Base-by-base conservation (phyloP, 1,140 invertebrate species). In the Scylla paramamosain region DNA sequence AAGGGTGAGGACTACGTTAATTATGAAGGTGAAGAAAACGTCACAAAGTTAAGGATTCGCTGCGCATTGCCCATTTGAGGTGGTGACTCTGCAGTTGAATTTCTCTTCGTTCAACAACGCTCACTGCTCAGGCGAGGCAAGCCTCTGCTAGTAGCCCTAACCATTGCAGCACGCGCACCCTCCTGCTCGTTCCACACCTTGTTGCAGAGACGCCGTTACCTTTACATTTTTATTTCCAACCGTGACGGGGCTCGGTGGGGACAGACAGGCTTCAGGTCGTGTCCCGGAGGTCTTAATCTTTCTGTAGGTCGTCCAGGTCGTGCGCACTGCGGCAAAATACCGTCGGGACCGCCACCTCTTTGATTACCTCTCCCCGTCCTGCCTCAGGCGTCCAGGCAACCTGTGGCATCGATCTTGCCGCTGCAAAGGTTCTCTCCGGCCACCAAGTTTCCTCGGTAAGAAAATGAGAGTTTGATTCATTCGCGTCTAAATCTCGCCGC, bases 311-410 rank as follows among this genome's bases (percentile, higher is more conserved):
- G 67, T 77, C 25, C 67, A 20, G 25, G 1, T 77, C 67, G 67
- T 77, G 67, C 67, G 67, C 67, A 77, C 20, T 77, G 67, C 67
- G 67, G 67, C 67, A 77, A n/a, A 77, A 77, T n/a, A 77, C 67
- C 67, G 67, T 77, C 67, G 67, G 67, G 67, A 77, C 67, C 20
- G 1, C 67, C 67, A 77, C 67, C 67, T n/a, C 67, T 77, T 77
- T 77, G 67, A 77, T 77, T 77, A 77, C 67, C 67, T 77, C 67
- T 12, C 67, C 67, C 67, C 67, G 67, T 77, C 25, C 67, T 77
- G 67, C 67, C 67, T 25, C 67, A 25, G 67, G 20, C 67, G 67
- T n/a, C n/a, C 67, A 77, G 67, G 20, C 20, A 77, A 77, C 67
- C 67, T n/a, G 67, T 77, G 67, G 20, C 67, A 77, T 77, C 67